phyloP scores from a whole-genome alignment of 2,113 vertebrate species.

The Thamnaconus septentrionalis region DNA sequence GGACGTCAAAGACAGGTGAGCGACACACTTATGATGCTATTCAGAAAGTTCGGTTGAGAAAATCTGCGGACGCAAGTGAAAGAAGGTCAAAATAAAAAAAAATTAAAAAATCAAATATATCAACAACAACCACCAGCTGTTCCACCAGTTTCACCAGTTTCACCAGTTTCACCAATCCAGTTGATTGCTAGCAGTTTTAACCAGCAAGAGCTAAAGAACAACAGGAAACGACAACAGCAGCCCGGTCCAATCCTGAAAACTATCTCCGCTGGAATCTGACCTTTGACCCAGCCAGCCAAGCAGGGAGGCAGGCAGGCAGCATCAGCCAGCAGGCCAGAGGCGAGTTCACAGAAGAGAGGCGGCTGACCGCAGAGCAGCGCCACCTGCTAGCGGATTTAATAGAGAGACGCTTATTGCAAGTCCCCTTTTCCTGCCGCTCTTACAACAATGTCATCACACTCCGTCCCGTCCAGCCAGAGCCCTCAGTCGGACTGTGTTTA shows the following conservation, averaged over 20 bases:
- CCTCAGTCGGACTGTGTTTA: constrained; percentile 52
- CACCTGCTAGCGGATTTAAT: constrained; percentile 45
- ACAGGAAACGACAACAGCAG: constrained; percentile 12
- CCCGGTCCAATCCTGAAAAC: constrained; percentile 18
- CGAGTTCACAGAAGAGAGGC: constrained; percentile 53
- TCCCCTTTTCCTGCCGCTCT: constrained; percentile 33
- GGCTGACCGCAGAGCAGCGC: constrained; percentile 40
- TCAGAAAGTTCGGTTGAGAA: too few relatives aligned
- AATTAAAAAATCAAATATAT: too few relatives aligned
- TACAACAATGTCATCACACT: constrained; percentile 67
- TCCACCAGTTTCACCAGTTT: too few relatives aligned
- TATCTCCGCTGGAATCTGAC: constrained; percentile 34
- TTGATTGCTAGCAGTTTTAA: too few relatives aligned
- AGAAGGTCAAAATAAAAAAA: too few relatives aligned
- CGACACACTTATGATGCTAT: too few relatives aligned
- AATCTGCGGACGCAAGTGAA: too few relatives aligned
- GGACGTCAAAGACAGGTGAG: too few relatives aligned
- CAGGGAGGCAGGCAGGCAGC: constrained; percentile 30
- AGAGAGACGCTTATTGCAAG: constrained; percentile 29
- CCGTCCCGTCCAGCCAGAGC: constrained; percentile 46
- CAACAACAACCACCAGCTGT: too few relatives aligned
- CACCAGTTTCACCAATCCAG: too few relatives aligned
- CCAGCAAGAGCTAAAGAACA: too few relatives aligned
- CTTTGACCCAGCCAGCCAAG: constrained; percentile 34
- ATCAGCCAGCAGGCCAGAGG: constrained; percentile 10